Evolutionary conservation across 1,140 invertebrate genomes (phyloP).

Genomic region (Drosophila biarmipes): DNA sequence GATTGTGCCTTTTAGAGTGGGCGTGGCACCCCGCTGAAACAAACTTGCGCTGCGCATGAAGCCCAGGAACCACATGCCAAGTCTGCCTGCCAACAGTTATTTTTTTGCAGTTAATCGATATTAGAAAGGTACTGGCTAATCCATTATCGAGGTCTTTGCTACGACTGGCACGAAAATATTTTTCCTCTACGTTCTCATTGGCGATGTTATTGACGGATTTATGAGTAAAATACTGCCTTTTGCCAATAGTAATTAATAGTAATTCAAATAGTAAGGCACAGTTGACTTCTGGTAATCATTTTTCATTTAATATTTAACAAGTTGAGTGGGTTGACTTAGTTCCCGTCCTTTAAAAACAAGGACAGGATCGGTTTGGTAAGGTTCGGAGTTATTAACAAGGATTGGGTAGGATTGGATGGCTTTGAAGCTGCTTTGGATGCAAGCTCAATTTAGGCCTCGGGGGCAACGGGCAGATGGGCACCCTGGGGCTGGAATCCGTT

Average conservation of each 20-base stretch:
- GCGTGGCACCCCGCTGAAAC: no score
- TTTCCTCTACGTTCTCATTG: no score
- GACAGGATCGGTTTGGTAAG: conserved; percentile 13
- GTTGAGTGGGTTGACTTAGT: conserved; percentile 25
- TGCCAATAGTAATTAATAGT: no score
- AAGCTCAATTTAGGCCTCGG: conserved; percentile 45
- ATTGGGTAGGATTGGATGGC: background rate
- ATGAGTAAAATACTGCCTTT: no score
- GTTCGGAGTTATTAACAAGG: conserved; percentile 14
- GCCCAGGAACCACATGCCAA: no score
- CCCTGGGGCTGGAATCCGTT: conserved; percentile 90
- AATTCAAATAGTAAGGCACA: conserved; percentile 8
- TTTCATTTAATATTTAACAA: conserved; percentile 46
- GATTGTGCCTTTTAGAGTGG: no score
- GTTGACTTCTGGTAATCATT: conserved; percentile 14
- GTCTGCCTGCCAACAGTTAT: background rate
- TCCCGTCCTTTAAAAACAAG: conserved; percentile 15
- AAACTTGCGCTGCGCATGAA: no score
- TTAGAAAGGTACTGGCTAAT: conserved; percentile 23
- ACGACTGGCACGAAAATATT: no score
- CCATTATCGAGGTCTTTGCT: background rate
- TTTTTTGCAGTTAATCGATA: background rate
- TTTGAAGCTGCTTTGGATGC: background rate
- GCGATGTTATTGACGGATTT: no score
- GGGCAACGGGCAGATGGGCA: conserved; percentile 86